phyloP scores from a whole-genome alignment of 2,113 vertebrate genomes.

The Cacatua alba region DNA sequence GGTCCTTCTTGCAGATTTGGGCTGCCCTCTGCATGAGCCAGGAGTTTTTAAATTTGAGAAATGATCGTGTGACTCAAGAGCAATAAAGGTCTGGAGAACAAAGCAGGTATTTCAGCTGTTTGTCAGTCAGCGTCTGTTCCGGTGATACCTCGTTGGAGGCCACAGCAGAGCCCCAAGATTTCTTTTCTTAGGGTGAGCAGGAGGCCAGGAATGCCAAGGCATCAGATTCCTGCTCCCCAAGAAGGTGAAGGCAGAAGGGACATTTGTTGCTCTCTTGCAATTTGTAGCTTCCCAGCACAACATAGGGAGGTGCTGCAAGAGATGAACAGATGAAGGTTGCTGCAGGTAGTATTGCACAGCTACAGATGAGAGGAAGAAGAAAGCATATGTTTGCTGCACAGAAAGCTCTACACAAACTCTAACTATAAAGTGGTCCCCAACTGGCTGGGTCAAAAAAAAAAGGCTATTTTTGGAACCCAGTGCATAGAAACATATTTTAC shows the following conservation, averaged over 20 bases:
- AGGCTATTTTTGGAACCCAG: not conserved
- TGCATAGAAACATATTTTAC: not conserved
- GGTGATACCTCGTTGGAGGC: not conserved
- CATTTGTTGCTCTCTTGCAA: not conserved
- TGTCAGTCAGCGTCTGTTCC: not conserved
- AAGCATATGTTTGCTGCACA: not conserved
- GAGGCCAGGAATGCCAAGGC: not conserved
- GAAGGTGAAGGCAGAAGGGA: not conserved
- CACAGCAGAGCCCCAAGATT: not conserved
- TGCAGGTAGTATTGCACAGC: not conserved
- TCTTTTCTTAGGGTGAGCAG: not conserved
- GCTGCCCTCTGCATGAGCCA: not conserved
- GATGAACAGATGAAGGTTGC: not conserved
- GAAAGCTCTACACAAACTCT: not conserved
- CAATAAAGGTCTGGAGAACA: not conserved
- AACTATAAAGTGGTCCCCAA: not conserved
- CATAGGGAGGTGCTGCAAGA: fast-evolving
- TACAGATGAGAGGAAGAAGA: not conserved
- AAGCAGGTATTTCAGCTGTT: not conserved
- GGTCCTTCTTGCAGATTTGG: not conserved
- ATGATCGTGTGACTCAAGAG: not conserved
- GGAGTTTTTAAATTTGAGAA: not conserved
- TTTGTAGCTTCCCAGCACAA: not conserved
- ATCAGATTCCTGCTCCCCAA: not conserved
- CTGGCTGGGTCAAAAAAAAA: not conserved